Evolutionary conservation across 1,140 invertebrate genomes (phyloP).

Genomic region (Calephelis virginiensis): DNA sequence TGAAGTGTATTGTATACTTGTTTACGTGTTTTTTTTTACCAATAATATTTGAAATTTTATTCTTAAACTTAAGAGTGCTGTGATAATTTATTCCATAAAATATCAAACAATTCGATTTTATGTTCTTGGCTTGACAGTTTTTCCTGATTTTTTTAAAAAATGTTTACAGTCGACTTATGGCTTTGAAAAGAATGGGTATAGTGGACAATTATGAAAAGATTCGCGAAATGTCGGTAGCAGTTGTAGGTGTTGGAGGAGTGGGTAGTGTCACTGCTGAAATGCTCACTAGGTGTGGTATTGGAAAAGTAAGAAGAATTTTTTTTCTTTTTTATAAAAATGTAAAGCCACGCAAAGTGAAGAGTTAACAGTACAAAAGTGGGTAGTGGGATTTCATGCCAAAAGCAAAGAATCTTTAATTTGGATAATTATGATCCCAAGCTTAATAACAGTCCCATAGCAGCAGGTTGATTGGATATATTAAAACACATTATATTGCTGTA

Average conservation of each 20-base stretch:
- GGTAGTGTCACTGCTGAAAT: conserved; percentile 99
- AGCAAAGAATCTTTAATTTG: too few species aligned
- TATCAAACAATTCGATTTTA: neutral
- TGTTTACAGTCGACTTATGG: conserved; percentile 94
- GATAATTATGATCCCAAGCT: too few species aligned
- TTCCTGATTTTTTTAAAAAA: neutral
- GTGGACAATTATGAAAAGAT: conserved; percentile 99
- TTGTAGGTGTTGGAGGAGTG: conserved; percentile 99
- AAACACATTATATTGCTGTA: too few species aligned
- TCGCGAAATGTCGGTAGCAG: conserved; percentile 91
- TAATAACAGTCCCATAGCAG: too few species aligned
- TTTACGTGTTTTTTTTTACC: neutral
- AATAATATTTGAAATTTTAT: neutral
- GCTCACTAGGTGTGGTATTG: conserved; percentile 98
- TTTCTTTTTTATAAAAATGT: neutral
- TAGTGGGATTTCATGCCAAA: too few species aligned
- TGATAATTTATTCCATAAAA: neutral
- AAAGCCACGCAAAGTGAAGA: too few species aligned
- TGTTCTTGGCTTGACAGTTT: neutral
- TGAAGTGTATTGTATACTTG: conserved; percentile 18
- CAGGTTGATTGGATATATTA: too few species aligned
- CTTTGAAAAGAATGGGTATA: conserved; percentile 98
- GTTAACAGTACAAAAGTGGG: too few species aligned
- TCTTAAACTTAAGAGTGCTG: too few species aligned
- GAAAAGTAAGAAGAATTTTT: conserved; percentile 84